Evolutionary conservation across 2,888 invertebrate species (phyloP), one percentile per base, ranked within the genome.

Genomic region (Leptinotarsa peninsularis): DNA sequence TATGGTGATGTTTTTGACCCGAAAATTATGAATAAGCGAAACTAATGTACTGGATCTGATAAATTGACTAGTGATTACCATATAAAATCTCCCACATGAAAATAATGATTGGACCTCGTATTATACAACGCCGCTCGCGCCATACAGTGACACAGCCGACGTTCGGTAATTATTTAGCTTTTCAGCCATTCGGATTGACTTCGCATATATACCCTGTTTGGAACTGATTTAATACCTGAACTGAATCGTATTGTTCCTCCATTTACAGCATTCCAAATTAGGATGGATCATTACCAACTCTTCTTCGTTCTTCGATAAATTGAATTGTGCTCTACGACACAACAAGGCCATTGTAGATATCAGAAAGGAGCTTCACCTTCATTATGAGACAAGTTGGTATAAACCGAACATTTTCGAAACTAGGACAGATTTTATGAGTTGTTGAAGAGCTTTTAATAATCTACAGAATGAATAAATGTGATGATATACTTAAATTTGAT

Each of bases 231-330:
- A 27, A 27, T 27, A 27, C 27, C 27, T 27, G 5, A 27, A 63
- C 63, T 15, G 15, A 17, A 60, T 60, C 17, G 17, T 27, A 27
- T 33, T 33, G 27, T 27, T 60, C 17, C 27, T 33, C 18, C 63
- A 63, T 15, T 63, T 5, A 63, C 33, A 63, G 63, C 33, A 33
- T 63, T 63, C 27, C 27, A 33, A 33, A 33, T 63, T 63, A 33
- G 63, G 63, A 63, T 17, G 27, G 63, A 63, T 63, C 63, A 63
- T 63, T 63, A 27, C 63, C 63, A 33, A 33, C 17, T 63, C 63
- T 63, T 33, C 63, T 18, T 21, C 27, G 33, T 63, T 33, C 63
- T 18, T 21, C 27, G 33, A 63, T 63, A n/a, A 63, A 63, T 63
- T 15, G 33, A 15, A 27, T 63, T 17, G 33, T 27, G 63, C n/a